Evolutionary conservation across 2,888 invertebrate species (phyloP), one percentile per base, ranked within the genome.

Genomic region (Leptopilina myrica): DNA sequence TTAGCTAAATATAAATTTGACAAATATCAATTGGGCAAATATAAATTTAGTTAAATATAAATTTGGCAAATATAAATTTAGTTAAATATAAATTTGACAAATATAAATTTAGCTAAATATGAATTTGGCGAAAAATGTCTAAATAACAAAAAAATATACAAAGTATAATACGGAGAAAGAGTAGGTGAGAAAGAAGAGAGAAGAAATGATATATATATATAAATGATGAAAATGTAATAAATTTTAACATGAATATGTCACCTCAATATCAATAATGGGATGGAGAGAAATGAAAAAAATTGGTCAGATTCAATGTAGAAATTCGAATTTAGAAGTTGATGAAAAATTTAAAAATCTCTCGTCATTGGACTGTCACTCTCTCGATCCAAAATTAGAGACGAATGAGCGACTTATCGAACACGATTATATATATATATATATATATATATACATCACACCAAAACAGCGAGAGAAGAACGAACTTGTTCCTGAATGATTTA

Each of bases 401-500:
- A 46, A 7, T 33, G 6, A 4, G 7, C 46, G 33, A 53, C 69
- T 69, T 56, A 56, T 56, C 53, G 53, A 56, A 20, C 20, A 69
- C 8, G 33, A 33, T 2, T 33, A 33, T 33, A 33, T 53, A n/a
- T n/a, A n/a, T n/a, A n/a, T n/a, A n/a, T n/a, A n/a, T n/a, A n/a
- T n/a, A n/a, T n/a, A n/a, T n/a, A 26, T 53, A 20, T 14, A 14
- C 53, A 26, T 14, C 8, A 8, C 26, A 15, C 33, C 33, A 33
- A 33, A 33, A 33, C 33, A 33, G 2, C n/a, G 15, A 7, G 59
- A 59, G 59, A 15, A n/a, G 59, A 12, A 46, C 66, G 26, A 33
- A 53, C 33, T 33, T 49, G 53, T 69, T 69, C 12, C n/a, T 69
- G 69, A 69, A 69, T 53, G 53, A 69, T 69, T 69, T 69, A 69